Conservation (phyloP, 2,797 vertebrate species). For the Syncerus caffer region DNA sequence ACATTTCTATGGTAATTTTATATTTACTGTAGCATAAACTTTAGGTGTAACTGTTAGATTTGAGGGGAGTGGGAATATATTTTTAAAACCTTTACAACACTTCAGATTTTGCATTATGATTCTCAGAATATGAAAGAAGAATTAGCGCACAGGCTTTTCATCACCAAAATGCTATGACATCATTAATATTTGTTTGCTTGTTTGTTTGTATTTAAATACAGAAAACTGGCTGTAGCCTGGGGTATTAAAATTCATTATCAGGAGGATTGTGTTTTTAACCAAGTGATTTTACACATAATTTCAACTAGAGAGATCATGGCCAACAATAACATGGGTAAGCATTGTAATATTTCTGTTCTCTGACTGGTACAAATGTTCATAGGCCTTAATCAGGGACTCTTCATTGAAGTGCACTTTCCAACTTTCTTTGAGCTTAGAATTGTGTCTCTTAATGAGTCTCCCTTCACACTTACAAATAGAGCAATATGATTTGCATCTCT, state of each 20-base stretch:
- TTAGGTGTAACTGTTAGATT: neutral
- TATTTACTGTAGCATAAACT: conserved; percentile 28
- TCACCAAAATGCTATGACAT: neutral
- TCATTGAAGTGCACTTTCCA: neutral
- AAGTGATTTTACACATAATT: neutral
- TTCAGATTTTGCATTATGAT: conserved; percentile 20
- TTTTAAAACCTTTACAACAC: neutral
- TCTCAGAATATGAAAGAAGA: conserved; percentile 5
- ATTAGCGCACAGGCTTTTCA: neutral
- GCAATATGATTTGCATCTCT: neutral
- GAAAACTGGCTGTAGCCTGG: neutral
- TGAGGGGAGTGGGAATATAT: neutral
- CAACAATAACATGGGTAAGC: neutral
- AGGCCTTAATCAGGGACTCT: neutral
- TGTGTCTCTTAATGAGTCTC: neutral
- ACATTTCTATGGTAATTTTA: conserved; percentile 16
- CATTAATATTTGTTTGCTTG: neutral
- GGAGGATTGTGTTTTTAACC: conserved; percentile 6
- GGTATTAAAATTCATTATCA: neutral
- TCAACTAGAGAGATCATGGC: neutral
- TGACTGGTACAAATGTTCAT: neutral
- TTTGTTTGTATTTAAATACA: conserved; percentile 6
- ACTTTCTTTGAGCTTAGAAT: neutral
- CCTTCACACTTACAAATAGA: neutral
- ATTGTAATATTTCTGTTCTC: neutral